Evolutionary conservation across 1,140 invertebrate species (phyloP).

Genomic region (Drosophila hydei): DNA sequence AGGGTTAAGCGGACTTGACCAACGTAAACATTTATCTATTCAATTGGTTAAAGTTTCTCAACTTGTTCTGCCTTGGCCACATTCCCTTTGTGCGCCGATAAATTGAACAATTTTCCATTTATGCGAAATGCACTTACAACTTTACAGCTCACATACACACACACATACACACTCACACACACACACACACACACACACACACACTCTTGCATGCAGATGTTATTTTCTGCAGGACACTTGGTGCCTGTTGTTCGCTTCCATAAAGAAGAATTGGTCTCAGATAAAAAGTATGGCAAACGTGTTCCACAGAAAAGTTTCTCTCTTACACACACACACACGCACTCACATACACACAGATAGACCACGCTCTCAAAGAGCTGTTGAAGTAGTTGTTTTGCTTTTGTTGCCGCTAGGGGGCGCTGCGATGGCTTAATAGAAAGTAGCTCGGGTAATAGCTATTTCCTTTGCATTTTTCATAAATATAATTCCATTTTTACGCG

Average conservation of each 20-base stretch:
- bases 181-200: background rate
- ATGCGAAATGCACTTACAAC: conserved; percentile 71
- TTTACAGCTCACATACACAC: conserved; percentile 28
- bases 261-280: conserved; percentile 35
- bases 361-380: background rate
- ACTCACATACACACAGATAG: background rate
- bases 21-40: conserved; percentile 67
- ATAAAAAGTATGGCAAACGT: conserved; percentile 62
- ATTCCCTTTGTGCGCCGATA: conserved; percentile 50
- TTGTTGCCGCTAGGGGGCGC: background rate
- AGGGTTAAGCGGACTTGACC: conserved; percentile 45
- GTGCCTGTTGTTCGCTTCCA: conserved; percentile 33
- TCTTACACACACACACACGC: conserved; percentile 17
- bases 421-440: conserved; percentile 8
- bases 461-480: conserved; percentile 27
- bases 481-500: conserved; percentile 24
- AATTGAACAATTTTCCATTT: conserved; percentile 76
- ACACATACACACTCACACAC: conserved; percentile 5
- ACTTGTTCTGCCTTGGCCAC: conserved; percentile 17
- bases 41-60: conserved; percentile 58
- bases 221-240: conserved; percentile 34
- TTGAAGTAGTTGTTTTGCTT: background rate
- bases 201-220: conserved; percentile 2
- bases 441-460: conserved; percentile 2
- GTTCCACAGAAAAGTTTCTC: conserved; percentile 52